phyloP scores from a whole-genome alignment of 2,113 vertebrate species.

The Stomatorhinus ivindoensis region DNA sequence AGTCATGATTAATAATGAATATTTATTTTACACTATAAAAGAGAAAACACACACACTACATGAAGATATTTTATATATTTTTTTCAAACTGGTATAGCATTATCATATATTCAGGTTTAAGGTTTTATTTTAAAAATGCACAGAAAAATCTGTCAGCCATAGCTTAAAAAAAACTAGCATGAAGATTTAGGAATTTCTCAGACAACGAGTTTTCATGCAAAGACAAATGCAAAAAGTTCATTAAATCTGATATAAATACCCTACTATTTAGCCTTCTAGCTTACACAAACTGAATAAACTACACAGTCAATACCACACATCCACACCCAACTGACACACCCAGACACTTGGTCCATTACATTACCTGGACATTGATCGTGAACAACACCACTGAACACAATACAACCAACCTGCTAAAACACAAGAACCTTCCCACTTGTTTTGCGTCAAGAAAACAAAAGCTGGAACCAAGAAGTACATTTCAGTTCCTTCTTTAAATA shows the following conservation, averaged over 20 bases:
- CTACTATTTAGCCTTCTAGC: neutral
- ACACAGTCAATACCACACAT: neutral
- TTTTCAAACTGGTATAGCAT: neutral
- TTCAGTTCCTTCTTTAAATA: neutral
- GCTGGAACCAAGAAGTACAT: neutral
- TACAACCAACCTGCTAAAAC: neutral
- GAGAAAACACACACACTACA: neutral
- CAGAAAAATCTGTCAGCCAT: neutral
- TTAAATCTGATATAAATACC: neutral
- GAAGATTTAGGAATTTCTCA: neutral
- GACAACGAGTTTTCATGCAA: neutral
- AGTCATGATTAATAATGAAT: neutral
- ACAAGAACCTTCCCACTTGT: neutral
- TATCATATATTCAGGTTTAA: neutral
- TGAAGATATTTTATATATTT: neutral
- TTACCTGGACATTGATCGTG: neutral
- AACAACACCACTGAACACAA: neutral
- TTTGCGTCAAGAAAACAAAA: neutral
- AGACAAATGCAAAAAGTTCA: neutral
- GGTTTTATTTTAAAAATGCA: neutral
- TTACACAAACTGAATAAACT: neutral
- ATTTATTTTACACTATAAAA: neutral
- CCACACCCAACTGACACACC: neutral
- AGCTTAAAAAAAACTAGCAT: neutral
- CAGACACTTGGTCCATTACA: neutral